Percentiles rank a stretch among this genome's conserved stretches.
Conservation (phyloP, 2,888 invertebrate genomes). For the Epistrophella euchroma region DNA sequence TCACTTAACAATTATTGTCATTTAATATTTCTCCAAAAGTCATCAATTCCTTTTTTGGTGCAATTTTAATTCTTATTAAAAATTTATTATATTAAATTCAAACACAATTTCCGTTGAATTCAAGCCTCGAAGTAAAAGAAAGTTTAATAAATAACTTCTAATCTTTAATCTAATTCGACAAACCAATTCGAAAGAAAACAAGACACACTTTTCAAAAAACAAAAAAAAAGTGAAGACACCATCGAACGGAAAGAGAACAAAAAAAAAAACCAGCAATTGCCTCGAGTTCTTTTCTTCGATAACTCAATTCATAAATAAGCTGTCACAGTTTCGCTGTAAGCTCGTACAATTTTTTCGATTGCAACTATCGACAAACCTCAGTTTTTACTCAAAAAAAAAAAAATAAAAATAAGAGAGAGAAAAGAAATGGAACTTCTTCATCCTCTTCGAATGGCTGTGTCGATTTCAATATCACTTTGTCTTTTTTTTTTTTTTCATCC, state of each 20-base stretch:
- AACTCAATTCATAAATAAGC: constrained; percentile 67
- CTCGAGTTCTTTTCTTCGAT: constrained; percentile 37
- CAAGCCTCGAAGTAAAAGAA: neutral
- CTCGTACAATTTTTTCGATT: constrained; percentile 56
- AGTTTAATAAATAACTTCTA: neutral
- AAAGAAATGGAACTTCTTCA: constrained; percentile 29
- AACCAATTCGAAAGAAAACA: constrained; percentile 15
- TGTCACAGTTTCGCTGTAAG: constrained; percentile 35
- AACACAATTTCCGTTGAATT: neutral
- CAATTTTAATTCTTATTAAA: neutral
- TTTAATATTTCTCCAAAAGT: too few species aligned
- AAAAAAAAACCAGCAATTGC: constrained; percentile 26
- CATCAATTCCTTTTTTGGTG: neutral
- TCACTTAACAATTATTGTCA: too few species aligned
- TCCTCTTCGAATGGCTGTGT: constrained; percentile 56
- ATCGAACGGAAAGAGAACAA: constrained; percentile 1
- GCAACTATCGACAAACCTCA: constrained; percentile 61
- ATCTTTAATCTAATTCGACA: constrained; percentile 33
- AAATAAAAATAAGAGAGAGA: neutral
- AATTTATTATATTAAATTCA: neutral
- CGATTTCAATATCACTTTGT: constrained; percentile 55
- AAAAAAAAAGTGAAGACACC: neutral
- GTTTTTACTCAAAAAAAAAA: neutral
- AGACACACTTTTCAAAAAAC: constrained; percentile 11
- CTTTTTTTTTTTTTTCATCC: constrained; percentile 20